Percentiles rank a stretch among this genome's conserved stretches.
Evolutionary conservation across 2,888 invertebrate genomes (phyloP).

Genomic region (Cerastoderma edule): DNA sequence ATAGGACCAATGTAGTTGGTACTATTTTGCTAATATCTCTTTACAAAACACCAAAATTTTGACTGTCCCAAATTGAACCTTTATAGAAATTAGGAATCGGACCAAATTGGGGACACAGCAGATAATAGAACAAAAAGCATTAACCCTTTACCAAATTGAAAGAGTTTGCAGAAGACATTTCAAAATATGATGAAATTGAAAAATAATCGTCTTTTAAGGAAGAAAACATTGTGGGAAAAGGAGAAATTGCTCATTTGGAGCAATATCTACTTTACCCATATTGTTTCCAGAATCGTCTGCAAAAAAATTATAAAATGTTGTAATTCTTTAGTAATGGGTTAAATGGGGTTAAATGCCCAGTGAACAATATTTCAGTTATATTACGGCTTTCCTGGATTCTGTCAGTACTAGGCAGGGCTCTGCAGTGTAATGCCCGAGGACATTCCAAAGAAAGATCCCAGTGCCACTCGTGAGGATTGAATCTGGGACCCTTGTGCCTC

Average conservation of each 20-base stretch:
- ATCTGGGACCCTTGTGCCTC: no score
- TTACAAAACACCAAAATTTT: neutral
- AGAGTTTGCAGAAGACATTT: neutral
- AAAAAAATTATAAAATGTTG: no score
- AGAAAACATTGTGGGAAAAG: slow-evolving; percentile 8
- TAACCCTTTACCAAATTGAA: neutral
- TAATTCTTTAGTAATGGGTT: no score
- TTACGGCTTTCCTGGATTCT: no score
- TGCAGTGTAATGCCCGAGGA: no score
- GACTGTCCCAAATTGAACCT: neutral
- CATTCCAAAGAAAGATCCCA: no score
- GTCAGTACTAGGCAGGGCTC: no score
- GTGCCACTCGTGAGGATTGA: no score
- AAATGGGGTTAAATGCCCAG: no score
- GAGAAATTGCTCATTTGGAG: neutral
- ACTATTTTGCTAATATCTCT: no score
- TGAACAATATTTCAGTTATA: no score
- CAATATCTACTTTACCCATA: slow-evolving; percentile 6
- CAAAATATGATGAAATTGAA: neutral
- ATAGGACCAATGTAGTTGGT: no score
- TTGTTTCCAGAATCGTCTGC: neutral
- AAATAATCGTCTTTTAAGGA: neutral
- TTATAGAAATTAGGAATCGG: neutral
- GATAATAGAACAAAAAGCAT: neutral
- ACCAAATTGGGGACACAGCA: neutral